Conservation (phyloP, 2,888 invertebrate genomes). For the Idaea dimidiata region DNA sequence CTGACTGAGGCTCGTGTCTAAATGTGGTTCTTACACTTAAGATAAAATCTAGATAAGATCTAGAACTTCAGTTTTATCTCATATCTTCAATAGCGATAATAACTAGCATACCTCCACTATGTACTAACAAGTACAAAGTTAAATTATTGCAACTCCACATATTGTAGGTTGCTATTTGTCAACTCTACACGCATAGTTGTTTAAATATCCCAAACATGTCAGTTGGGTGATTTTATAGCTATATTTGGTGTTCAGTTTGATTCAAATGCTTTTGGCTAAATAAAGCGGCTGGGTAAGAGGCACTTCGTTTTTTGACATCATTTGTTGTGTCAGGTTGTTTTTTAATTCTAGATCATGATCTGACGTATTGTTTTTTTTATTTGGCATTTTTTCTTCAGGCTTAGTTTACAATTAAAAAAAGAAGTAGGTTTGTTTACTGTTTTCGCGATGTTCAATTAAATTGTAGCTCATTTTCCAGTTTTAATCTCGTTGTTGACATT, state of each 20-base stretch:
- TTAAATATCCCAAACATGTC: conserved; percentile 25
- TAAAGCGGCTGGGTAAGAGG: conserved; percentile 9
- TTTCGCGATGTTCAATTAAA: no score
- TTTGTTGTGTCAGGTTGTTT: no score
- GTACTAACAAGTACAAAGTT: background rate
- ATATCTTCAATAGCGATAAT: background rate
- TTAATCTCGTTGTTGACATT: no score
- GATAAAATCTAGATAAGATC: no score
- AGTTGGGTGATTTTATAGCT: conserved; percentile 25
- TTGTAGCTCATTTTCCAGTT: no score
- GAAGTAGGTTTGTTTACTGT: no score
- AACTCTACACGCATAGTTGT: conserved; percentile 5
- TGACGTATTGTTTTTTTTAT: no score
- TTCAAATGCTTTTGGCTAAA: conserved; percentile 28
- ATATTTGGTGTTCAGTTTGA: conserved; percentile 20
- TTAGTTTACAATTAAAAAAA: no score
- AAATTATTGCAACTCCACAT: background rate
- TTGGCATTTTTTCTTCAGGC: no score
- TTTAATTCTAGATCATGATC: no score
- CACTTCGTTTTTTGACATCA: background rate
- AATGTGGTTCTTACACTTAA: no score
- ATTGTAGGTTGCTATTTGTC: background rate
- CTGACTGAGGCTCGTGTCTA: no score
- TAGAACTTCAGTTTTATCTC: background rate
- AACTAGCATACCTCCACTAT: background rate